Evolutionary conservation across 2,113 vertebrate species (phyloP), one percentile per base, ranked within the genome.

Genomic region (human (Homo sapiens)): DNA sequence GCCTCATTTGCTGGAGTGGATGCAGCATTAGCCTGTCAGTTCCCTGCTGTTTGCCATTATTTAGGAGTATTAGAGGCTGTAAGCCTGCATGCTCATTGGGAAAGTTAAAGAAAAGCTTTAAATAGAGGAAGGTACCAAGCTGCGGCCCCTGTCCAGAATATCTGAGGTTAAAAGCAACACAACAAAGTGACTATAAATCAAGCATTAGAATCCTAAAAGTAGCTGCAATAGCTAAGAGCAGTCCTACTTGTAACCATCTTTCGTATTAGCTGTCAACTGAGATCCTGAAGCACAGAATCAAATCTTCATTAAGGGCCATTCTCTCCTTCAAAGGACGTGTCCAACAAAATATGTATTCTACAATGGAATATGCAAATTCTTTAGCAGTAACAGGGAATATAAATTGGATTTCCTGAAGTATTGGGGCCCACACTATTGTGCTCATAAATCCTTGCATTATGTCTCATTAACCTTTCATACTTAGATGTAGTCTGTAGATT

Each of bases 21-120:
- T 73, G 70, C 59, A 61, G 92, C 95, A 45, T 84, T 72, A 95
- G 90, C 57, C 91, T 89, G 92, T 93, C 89, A 61, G 61, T 59
- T n/a, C 79, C 97, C 96, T 93, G 95, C 96, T 95, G 97, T 92
- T 88, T 48, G 61, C 59, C 20, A 38, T 93, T 96, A 96, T 97
- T 96, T 96, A 98, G 94, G 87, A 45, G 17, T 64, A 59, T 64
- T 72, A 80, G 91, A 68, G 89, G 87, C 91, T 40, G 8, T 4
- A 23, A 89, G 59, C 75, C 25, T 10, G 68, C n/a, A 16, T 30
- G 59, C 27, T 96, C 22, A 43, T 22, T 78, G 16, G 84, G 88
- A 61, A 96, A 93, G 84, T 66, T 59, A 66, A 76, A 79, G 64
- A 75, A 80, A 95, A 70, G 30, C 50, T 83, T 88, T 85, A 38